Base-by-base conservation (phyloP, 2,888 invertebrate genomes). In the Stenolophus ochropezus region DNA sequence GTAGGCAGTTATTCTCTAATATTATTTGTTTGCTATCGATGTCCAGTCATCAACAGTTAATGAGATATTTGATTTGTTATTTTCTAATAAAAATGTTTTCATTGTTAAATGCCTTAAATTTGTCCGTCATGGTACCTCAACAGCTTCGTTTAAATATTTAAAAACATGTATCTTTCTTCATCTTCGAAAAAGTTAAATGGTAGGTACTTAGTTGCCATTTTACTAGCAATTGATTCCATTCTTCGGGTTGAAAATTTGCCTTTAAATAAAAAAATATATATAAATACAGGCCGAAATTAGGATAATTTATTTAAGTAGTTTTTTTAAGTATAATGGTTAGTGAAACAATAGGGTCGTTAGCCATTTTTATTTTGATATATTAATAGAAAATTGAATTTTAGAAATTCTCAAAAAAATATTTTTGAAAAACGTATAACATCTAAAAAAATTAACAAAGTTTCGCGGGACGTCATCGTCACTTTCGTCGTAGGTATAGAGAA, bases 31-130 rank as follows among this genome's bases (percentile, higher is more conserved):
- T 25, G 47, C 42, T 42, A 73, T 73, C 2, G 49, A 73, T 18
- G 74, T 83, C 83, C 83, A 83, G 0, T 79, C 83, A 76, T 84
- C 83, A 1, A 83, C 47, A 5, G 83, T 56, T 16, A 56, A 56
- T 18, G 56, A 56, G 3, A 56, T 20, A 20, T 56, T 56, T 8
- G 56, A 56, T 33, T 5, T 33, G 20, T 18, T 20, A 18, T 56
- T 56, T 56, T 18, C 20, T 56, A 16, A 18, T 16, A 49, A 1
- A 49, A 49, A 1, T n/a, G 49, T n/a, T 6, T 49, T 49, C 14
- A 14, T n/a, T 11, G 49, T 49, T 6, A 49, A 49, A 4, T 49
- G 49, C 14, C 1, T 49, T 49, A 49, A 49, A 16, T 49, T 1
- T 49, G 49, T 49, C 16, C 16, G 49, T 4, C 14, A n/a, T n/a